Evolutionary conservation across 2,888 invertebrate species (phyloP).

Genomic region (Clepsis dumicolana): DNA sequence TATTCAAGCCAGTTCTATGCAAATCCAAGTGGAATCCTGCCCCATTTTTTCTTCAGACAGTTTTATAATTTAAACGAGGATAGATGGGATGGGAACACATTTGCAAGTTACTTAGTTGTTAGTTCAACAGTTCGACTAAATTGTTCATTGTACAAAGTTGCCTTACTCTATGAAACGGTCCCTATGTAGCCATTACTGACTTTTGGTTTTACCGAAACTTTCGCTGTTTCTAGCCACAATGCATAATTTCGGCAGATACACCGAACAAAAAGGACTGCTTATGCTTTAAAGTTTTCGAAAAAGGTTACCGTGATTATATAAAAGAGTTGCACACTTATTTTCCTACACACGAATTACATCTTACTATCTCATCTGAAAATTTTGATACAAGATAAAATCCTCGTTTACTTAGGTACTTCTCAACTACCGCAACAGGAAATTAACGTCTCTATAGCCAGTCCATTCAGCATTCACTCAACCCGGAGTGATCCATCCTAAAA

Average conservation of each 20-base stretch:
- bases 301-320: too few relatives aligned
- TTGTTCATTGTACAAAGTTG: constrained; percentile 67
- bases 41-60: constrained; percentile 26
- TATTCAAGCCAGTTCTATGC: constrained; percentile 33
- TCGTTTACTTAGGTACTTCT: not conserved
- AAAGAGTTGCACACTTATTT: too few relatives aligned
- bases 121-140: constrained; percentile 67
- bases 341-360: too few relatives aligned
- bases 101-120: constrained; percentile 17
- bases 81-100: constrained; percentile 25
- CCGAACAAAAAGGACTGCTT: not conserved
- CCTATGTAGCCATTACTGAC: constrained; percentile 59
- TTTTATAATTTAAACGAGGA: constrained; percentile 27
- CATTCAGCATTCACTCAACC: constrained; percentile 8
- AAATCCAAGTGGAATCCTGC: constrained; percentile 29
- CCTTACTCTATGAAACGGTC: constrained; percentile 60
- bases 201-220: constrained; percentile 51
- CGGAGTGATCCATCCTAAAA: not conserved
- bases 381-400: not conserved
- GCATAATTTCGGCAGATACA: constrained; percentile 15
- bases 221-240: constrained; percentile 35
- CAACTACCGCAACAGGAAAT: constrained; percentile 24
- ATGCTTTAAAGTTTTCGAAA: not conserved
- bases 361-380: not conserved
- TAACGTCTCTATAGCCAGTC: not conserved